Evolutionary conservation across 2,797 vertebrate genomes (phyloP), one percentile per base, ranked within the genome.

Genomic region (Emys orbicularis): DNA sequence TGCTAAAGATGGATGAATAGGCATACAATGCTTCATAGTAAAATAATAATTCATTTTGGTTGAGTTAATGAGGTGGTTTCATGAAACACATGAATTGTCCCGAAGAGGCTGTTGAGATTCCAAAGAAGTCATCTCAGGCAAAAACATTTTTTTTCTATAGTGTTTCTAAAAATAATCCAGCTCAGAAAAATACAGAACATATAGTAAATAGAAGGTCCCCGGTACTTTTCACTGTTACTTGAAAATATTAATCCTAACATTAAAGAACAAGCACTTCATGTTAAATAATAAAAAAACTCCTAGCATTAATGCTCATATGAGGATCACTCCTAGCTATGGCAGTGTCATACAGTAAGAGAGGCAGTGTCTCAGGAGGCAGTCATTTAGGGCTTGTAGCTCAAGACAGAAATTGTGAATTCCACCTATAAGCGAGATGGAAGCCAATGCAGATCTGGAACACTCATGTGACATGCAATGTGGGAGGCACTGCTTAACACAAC

Each of bases 41-140:
- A 96, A 96, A 94, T 72, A 80, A 84, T 47, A 84, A 74, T 16
- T 90, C 79, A 89, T 85, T 65, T 80, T 81, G 56, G 72, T 11
- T 37, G 4, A 4, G 27, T 86, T 95, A 90, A 88, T 86, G 83
- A 86, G 2, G 23, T 59, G 18, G 54, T 61, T 89, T 80, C 37
- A 34, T 86, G 34, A 88, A 91, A 65, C 2, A 50, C 56, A 81
- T 41, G 88, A 90, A 92, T 57, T 23, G 6, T 80, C 25, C 92
- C 90, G 56, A 88, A 52, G 37, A 90, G 52, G 5, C 68, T 5
- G 79, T 93, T 77, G 76, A 13, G 1, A 1, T 91, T 93, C 68
- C 21, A 86, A 54, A 59, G 41, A 57, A 49, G 25, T 37, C 19
- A 79, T 50, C 56, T 87, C 41, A 52, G 53, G 16, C 52, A 90